Conservation (phyloP, 2,888 invertebrate species). For the Chrysodeixis includens region DNA sequence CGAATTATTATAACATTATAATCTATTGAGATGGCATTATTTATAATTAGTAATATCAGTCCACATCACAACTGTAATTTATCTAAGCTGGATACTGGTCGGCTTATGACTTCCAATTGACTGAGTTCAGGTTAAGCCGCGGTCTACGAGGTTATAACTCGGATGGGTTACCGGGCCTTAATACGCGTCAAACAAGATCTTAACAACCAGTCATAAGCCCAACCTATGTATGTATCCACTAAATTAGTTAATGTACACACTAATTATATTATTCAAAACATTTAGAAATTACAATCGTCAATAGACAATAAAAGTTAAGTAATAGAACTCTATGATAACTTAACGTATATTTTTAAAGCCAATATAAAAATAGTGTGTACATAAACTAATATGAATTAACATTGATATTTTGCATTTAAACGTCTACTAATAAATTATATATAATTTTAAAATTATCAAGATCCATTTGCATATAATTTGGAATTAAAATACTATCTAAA, state of each 20-base stretch:
- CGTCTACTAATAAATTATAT: conserved; percentile 34
- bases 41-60: conserved; percentile 81
- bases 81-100: conserved; percentile 30
- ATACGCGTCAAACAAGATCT: background rate
- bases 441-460: conserved; percentile 28
- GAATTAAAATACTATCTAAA: conserved; percentile 9
- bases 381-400: conserved; percentile 23
- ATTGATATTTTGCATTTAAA: conserved; percentile 44
- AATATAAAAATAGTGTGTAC: conserved; percentile 29
- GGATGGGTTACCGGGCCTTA: background rate
- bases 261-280: conserved; percentile 4
- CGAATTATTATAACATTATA: conserved; percentile 61
- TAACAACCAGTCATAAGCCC: background rate
- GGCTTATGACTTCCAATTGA: background rate
- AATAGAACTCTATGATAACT: background rate
- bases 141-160: background rate
- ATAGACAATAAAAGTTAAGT: conserved; percentile 3
- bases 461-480: conserved; percentile 33
- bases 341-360: background rate
- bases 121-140: background rate
- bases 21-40: conserved; percentile 79
- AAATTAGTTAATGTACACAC: conserved; percentile 25
- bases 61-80: conserved; percentile 77
- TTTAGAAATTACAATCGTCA: background rate
- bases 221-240: conserved; percentile 9